These are phyloP conservation scores for Darevskia nairensis DNA, from an alignment of 2,797 vertebrate species.

Conservation along the genomic window DNA sequence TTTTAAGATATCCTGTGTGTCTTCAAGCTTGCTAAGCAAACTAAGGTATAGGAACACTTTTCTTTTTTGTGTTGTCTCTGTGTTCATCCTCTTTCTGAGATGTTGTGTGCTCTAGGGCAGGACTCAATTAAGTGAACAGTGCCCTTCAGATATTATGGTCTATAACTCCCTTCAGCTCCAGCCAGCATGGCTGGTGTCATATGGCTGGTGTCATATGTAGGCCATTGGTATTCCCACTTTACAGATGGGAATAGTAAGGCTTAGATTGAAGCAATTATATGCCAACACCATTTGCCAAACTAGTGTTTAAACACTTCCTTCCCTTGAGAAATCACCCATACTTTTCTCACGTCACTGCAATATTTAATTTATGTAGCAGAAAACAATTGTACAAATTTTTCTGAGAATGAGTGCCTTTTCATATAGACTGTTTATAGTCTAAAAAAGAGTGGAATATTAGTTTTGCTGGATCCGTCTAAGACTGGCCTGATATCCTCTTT, in stretches of 20 bases:
- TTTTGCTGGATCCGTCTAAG: not conserved
- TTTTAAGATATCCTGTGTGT: slow-evolving; percentile 36
- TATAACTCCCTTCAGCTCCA: not conserved
- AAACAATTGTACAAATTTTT: not conserved
- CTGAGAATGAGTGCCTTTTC: slow-evolving; percentile 27
- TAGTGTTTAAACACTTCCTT: not conserved
- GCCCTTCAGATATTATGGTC: not conserved
- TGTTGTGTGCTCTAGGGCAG: not conserved
- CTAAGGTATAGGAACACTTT: not conserved
- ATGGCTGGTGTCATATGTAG: no score
- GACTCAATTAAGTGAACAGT: not conserved
- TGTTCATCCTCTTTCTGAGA: not conserved
- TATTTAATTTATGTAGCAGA: slow-evolving; percentile 43
- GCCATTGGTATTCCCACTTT: not conserved
- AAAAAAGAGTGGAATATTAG: not conserved
- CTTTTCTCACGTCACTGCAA: slow-evolving; percentile 53
- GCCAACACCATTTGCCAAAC: slow-evolving; percentile 19
- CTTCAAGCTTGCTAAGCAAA: slow-evolving; percentile 15
- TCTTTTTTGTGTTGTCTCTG: slow-evolving; percentile 30
- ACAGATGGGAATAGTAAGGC: not conserved
- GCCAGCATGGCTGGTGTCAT: not conserved
- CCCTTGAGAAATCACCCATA: not conserved
- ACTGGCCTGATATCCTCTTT: not conserved
- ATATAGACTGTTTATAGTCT: not conserved
- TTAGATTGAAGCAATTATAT: slow-evolving; percentile 35